Conservation (phyloP, 1,140 invertebrate species). For the Penaeus chinensis region DNA sequence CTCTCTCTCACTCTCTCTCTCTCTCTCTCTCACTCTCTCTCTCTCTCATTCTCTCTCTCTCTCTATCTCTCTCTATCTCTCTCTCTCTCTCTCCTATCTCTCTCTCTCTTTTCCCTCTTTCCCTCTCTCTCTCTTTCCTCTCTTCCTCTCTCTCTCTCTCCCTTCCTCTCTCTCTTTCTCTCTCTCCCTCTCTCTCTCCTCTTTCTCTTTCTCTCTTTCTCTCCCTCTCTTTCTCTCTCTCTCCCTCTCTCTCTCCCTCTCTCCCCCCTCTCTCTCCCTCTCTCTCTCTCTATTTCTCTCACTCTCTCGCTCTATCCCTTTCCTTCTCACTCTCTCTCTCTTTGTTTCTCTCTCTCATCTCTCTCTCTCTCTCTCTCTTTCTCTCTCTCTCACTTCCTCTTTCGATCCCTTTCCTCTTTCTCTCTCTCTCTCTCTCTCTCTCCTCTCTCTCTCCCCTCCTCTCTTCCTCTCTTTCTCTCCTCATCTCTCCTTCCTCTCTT, state of each 20-base stretch:
- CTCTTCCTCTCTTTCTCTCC: no score
- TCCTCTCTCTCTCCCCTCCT: conserved; percentile 8
- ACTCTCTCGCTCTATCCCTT: no score
- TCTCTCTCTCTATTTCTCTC: no score
- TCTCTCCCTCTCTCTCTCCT: not conserved
- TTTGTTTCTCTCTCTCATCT: not conserved
- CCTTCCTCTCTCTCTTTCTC: not conserved
- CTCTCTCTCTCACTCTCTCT: not conserved
- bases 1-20: not conserved
- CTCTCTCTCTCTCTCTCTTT: no score
- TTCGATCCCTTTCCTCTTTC: conserved; percentile 9
- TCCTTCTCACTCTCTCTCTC: no score
- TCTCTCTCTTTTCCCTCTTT: not conserved
- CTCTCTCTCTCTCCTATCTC: no score
- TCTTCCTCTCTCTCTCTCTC: not conserved
- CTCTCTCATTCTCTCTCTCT: not conserved
- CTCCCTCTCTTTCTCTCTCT: not conserved
- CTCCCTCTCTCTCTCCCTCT: not conserved
- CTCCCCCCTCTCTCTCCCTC: not conserved
- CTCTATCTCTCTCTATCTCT: no score
- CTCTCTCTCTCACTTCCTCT: conserved; percentile 3
- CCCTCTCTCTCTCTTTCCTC: not conserved
- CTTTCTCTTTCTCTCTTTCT: not conserved
- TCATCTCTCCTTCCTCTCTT: conserved; percentile 1
- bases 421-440: conserved; percentile 2